Percentiles rank a stretch among this genome's conserved stretches.
These are phyloP conservation scores for Epinephelus moara DNA, from an alignment of 2,113 vertebrate genomes.

Conservation along the genomic window DNA sequence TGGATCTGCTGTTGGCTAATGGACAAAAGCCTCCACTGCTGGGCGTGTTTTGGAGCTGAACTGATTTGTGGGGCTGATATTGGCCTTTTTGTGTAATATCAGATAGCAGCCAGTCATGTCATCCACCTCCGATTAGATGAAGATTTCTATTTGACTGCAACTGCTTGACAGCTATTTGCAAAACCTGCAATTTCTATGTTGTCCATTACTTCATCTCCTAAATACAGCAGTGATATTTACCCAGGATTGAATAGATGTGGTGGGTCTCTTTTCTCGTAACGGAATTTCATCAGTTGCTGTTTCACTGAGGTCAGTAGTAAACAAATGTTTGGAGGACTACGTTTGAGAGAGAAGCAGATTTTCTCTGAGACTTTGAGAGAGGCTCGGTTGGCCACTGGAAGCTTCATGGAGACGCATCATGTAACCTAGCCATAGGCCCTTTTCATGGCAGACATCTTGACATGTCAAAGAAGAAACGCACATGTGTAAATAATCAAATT, in stretches of 20 bases:
- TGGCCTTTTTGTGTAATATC: conserved; percentile 3
- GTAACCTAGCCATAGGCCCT: neutral
- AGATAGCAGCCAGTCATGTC: neutral
- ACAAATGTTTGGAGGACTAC: neutral
- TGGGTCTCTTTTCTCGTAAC: neutral
- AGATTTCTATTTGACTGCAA: neutral
- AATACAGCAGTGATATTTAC: neutral
- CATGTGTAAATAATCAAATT: neutral
- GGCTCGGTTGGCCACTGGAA: neutral
- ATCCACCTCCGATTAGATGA: neutral
- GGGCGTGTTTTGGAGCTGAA: neutral
- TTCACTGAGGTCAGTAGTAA: neutral
- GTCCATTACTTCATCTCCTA: neutral
- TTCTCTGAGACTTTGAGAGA: neutral
- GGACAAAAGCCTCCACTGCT: conserved; percentile 37
- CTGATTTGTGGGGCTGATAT: neutral
- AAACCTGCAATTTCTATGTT: neutral
- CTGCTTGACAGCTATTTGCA: neutral
- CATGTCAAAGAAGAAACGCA: neutral
- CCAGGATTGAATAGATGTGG: neutral
- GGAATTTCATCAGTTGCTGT: neutral
- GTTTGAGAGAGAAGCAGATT: neutral
- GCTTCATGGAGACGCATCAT: neutral
- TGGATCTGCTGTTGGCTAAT: conserved; percentile 44
- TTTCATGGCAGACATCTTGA: neutral